A percentile compares a stretch with the other conserved stretches of the same genome.
Conservation (phyloP, 1,140 invertebrate genomes). For the Danaus melanippus region DNA sequence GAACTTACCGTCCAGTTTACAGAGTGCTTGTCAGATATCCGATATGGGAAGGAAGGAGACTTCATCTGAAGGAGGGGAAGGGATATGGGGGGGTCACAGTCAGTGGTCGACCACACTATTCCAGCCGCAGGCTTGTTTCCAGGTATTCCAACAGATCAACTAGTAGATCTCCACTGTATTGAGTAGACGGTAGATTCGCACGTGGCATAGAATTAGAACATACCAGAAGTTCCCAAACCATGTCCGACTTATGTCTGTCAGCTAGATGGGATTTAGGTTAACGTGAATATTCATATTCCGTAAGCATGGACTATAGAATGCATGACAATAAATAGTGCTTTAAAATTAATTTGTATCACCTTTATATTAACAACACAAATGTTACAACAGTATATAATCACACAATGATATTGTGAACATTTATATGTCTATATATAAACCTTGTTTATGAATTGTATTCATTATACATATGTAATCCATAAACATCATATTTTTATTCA, state of each 20-base stretch:
- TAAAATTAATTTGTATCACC: slow-evolving; percentile 28
- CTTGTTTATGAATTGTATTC: slow-evolving; percentile 18
- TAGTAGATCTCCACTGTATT: slow-evolving; percentile 44
- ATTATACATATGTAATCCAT: slow-evolving; percentile 12
- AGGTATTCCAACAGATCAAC: slow-evolving; percentile 74
- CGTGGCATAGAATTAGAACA: no score
- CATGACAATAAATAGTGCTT: slow-evolving; percentile 69
- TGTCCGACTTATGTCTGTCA: no score
- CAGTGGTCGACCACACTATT: slow-evolving; percentile 63
- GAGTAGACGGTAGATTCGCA: no score
- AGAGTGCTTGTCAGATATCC: slow-evolving; percentile 75
- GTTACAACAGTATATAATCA: slow-evolving; percentile 1
- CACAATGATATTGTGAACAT: slow-evolving; percentile 4
- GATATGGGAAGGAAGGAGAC: slow-evolving; percentile 60
- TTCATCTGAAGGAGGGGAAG: slow-evolving; percentile 29
- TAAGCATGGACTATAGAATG: slow-evolving; percentile 44
- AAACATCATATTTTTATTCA: slow-evolving; percentile 24
- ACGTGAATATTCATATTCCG: slow-evolving; percentile 20
- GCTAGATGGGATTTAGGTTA: slow-evolving; percentile 4
- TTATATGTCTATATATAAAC: slow-evolving; percentile 8
- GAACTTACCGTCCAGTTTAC: slow-evolving; percentile 72
- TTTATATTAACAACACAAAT: no score
- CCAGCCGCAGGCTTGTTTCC: slow-evolving; percentile 68
- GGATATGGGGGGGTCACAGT: slow-evolving; percentile 44
- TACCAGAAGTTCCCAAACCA: no score